Conservation (phyloP, 2,888 invertebrate genomes). For the Hypolimnas misippus region DNA sequence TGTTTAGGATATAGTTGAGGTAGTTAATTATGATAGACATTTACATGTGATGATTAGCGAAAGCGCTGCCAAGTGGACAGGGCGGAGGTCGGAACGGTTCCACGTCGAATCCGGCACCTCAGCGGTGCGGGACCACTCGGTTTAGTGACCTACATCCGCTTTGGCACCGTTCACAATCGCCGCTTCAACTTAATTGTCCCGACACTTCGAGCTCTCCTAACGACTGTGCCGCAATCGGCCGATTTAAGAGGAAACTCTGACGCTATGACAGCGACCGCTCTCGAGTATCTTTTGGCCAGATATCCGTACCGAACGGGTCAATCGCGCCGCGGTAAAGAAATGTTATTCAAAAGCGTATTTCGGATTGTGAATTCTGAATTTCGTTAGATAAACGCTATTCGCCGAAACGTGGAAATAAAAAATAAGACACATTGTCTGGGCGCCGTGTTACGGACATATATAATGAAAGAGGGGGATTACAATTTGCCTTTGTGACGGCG, state of each 20-base stretch:
- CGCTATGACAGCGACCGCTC: constrained; percentile 58
- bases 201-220: constrained; percentile 81
- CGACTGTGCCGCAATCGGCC: constrained; percentile 80
- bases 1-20: constrained; percentile 35
- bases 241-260: constrained; percentile 74
- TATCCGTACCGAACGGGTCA: constrained; percentile 61
- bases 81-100: constrained; percentile 58
- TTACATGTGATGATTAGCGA: constrained; percentile 44
- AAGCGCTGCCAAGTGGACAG: constrained; percentile 65
- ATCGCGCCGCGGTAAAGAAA: constrained; percentile 53
- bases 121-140: constrained; percentile 73
- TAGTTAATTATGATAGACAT: constrained; percentile 37
- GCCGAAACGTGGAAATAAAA: constrained; percentile 54
- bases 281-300: constrained; percentile 58
- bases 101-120: constrained; percentile 65
- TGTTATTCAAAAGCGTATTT: constrained; percentile 50
- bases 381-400: constrained; percentile 61
- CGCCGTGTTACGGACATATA: constrained; percentile 69
- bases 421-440: constrained; percentile 70
- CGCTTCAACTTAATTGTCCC: constrained; percentile 84
- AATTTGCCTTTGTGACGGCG: constrained; percentile 83
- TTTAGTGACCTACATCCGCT: constrained; percentile 81
- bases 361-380: constrained; percentile 59
- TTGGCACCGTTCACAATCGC: constrained; percentile 83
- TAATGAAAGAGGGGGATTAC: constrained; percentile 80